Conservation (phyloP, 2,797 vertebrate genomes). For the Stomatorhinus walkeri region DNA sequence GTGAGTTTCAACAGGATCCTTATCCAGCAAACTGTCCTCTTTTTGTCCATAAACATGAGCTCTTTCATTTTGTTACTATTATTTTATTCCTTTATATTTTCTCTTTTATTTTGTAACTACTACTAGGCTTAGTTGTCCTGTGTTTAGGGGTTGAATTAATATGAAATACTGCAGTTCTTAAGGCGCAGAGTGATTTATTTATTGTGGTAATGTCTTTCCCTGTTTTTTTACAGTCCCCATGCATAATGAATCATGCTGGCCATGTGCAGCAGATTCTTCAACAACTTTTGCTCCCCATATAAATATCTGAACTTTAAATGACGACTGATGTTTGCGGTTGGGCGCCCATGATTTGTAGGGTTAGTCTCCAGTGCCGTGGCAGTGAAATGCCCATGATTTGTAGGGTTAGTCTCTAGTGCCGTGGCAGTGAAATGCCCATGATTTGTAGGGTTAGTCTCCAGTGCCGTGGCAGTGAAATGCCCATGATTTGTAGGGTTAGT, state of each 20-base stretch:
- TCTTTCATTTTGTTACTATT: background rate
- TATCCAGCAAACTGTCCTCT: background rate
- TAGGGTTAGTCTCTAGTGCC: background rate
- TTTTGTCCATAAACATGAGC: background rate
- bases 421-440: background rate
- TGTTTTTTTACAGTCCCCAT: background rate
- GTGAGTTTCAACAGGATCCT: background rate
- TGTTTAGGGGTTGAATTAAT: background rate
- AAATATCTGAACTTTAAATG: background rate
- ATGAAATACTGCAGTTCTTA: background rate
- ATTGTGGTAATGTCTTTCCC: background rate
- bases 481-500: background rate
- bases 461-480: too few species aligned
- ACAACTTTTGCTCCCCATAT: background rate
- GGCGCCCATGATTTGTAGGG: background rate
- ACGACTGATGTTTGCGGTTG: background rate
- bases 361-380: too few species aligned
- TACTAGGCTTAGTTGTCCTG: background rate
- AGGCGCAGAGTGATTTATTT: constrained; percentile 3
- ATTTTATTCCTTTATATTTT: background rate
- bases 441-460: too few species aligned
- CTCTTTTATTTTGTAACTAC: background rate
- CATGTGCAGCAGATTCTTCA: background rate
- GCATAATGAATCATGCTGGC: background rate
- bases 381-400: background rate